These are phyloP conservation scores for Epiperipatus broadwayi DNA, from an alignment of 2,888 invertebrate species.

Conservation along the genomic window DNA sequence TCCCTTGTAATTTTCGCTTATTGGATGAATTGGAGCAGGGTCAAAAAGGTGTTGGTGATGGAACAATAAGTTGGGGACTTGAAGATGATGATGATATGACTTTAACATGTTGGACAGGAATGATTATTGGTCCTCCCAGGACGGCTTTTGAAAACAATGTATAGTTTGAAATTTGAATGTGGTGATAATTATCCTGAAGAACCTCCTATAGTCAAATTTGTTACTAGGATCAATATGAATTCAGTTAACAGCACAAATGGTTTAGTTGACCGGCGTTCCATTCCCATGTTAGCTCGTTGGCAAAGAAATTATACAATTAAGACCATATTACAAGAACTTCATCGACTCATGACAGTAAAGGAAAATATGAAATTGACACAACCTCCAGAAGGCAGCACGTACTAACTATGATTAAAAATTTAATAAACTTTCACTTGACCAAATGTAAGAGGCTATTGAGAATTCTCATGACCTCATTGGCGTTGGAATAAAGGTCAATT, in stretches of 20 bases:
- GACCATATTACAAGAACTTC: slow-evolving; percentile 68
- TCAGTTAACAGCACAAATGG: slow-evolving; percentile 89
- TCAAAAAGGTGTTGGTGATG: slow-evolving; percentile 95
- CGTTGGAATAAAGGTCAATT: too few relatives aligned
- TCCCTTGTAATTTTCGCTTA: slow-evolving; percentile 94
- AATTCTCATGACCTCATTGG: too few relatives aligned
- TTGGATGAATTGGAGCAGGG: slow-evolving; percentile 97
- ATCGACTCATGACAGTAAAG: slow-evolving; percentile 88
- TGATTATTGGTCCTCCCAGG: slow-evolving; percentile 96
- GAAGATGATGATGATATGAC: slow-evolving; percentile 98
- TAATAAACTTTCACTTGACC: too few relatives aligned
- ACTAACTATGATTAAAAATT: too few relatives aligned
- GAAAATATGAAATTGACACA: slow-evolving; percentile 96
- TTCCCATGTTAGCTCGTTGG: slow-evolving; percentile 83
- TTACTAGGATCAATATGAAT: slow-evolving; percentile 94
- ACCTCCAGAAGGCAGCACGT: slow-evolving; percentile 91
- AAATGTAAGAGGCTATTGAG: too few relatives aligned
- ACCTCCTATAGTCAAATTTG: slow-evolving; percentile 80
- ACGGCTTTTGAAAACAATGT: slow-evolving; percentile 98
- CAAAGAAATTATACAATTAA: slow-evolving; percentile 89
- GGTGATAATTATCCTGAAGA: slow-evolving; percentile 90
- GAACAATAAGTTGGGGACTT: slow-evolving; percentile 97
- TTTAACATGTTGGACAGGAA: slow-evolving; percentile 92
- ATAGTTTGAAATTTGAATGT: slow-evolving; percentile 91
- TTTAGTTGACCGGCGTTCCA: slow-evolving; percentile 78